phyloP scores from a whole-genome alignment of 2,113 vertebrate species.

The Hemiscyllium ocellatum region DNA sequence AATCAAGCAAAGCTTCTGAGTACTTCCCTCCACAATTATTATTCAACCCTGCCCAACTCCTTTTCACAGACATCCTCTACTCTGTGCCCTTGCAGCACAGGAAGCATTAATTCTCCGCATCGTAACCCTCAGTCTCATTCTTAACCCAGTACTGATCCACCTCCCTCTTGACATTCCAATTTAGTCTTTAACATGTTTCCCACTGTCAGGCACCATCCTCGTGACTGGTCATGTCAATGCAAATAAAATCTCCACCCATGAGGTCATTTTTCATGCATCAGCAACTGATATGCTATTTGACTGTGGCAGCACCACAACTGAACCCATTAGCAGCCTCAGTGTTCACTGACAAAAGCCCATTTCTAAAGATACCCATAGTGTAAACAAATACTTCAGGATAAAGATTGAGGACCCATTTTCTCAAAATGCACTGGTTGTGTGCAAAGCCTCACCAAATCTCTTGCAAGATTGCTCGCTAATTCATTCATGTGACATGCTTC shows the following conservation, averaged over 20 bases:
- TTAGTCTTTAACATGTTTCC: background rate
- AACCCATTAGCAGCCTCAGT: background rate
- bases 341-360: background rate
- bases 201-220: background rate
- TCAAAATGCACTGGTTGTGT: background rate
- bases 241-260: background rate
- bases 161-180: background rate
- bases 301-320: background rate
- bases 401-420: background rate
- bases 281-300: background rate
- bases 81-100: background rate
- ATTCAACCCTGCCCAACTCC: background rate
- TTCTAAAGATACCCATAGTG: background rate
- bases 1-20: background rate
- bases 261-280: background rate
- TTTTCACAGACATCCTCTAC: background rate
- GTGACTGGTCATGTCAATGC: background rate
- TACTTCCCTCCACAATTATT: background rate
- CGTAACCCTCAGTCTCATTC: background rate
- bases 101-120: background rate
- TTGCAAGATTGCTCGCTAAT: background rate
- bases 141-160: background rate
- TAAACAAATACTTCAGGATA: background rate
- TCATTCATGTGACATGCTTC: background rate
- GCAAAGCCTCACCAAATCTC: background rate